Conservation (phyloP, 2,113 vertebrate genomes). For the Muntiacus muntjak region DNA sequence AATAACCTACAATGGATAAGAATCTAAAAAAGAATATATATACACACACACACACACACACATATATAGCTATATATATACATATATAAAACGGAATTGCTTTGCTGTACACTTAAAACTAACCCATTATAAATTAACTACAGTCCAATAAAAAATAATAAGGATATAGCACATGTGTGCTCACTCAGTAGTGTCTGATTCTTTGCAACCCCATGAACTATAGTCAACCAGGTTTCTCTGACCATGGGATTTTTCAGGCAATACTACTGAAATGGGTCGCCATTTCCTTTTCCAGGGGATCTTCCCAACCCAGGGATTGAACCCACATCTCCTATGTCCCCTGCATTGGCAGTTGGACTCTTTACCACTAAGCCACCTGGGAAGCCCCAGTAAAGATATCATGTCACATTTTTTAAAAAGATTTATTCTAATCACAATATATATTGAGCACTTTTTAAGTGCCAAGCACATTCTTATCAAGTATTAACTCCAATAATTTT, state of each 20-base stretch:
- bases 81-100: background rate
- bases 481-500: background rate
- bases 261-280: background rate
- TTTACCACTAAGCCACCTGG: background rate
- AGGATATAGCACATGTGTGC: rapidly evolving
- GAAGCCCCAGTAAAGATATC: background rate
- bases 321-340: background rate
- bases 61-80: background rate
- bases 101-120: background rate
- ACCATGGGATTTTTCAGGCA: background rate
- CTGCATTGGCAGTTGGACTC: background rate
- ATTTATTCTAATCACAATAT: background rate
- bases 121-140: background rate
- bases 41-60: rapidly evolving
- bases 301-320: background rate
- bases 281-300: background rate
- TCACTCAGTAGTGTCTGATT: background rate
- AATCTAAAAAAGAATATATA: background rate
- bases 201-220: background rate
- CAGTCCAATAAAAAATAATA: background rate
- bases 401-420: background rate
- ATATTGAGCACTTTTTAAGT: background rate
- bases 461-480: background rate
- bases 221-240: background rate
- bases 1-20: background rate